These are phyloP conservation scores for Lycaena phlaeas DNA, from an alignment of 2,888 invertebrate genomes.

Conservation along the genomic window DNA sequence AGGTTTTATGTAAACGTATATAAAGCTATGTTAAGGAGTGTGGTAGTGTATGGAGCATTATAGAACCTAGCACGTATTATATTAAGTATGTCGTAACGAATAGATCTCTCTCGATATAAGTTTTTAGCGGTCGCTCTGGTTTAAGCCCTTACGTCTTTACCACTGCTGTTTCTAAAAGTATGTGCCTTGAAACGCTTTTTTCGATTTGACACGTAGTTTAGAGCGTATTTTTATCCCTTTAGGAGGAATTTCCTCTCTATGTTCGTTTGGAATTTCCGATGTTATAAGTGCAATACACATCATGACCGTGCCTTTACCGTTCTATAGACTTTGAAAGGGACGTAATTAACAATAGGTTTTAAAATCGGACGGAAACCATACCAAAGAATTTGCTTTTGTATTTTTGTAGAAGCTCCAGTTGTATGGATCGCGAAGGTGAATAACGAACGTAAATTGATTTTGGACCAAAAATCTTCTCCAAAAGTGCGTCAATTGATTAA, in stretches of 20 bases:
- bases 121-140: constrained; percentile 57
- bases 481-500: constrained; percentile 55
- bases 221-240: constrained; percentile 68
- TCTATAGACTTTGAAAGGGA: constrained; percentile 72
- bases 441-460: constrained; percentile 45
- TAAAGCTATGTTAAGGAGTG: no score
- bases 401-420: constrained; percentile 49
- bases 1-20: constrained; percentile 10
- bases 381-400: constrained; percentile 50
- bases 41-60: constrained; percentile 15
- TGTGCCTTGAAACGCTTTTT: constrained; percentile 72
- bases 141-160: constrained; percentile 43
- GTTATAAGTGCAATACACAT: constrained; percentile 68
- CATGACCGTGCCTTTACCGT: constrained; percentile 72
- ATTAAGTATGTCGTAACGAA: constrained; percentile 22
- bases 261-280: constrained; percentile 61
- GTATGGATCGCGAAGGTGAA: constrained; percentile 40
- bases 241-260: constrained; percentile 64
- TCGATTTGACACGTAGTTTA: constrained; percentile 65
- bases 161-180: constrained; percentile 69
- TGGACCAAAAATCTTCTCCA: constrained; percentile 49
- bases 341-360: constrained; percentile 71
- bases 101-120: constrained; percentile 37
- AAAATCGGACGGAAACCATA: constrained; percentile 40
- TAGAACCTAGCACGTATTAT: constrained; percentile 20